A percentile compares a stretch with the other conserved stretches of the same genome.
Evolutionary conservation across 2,113 vertebrate genomes (phyloP).

Genomic region (Tinamus guttatus): DNA sequence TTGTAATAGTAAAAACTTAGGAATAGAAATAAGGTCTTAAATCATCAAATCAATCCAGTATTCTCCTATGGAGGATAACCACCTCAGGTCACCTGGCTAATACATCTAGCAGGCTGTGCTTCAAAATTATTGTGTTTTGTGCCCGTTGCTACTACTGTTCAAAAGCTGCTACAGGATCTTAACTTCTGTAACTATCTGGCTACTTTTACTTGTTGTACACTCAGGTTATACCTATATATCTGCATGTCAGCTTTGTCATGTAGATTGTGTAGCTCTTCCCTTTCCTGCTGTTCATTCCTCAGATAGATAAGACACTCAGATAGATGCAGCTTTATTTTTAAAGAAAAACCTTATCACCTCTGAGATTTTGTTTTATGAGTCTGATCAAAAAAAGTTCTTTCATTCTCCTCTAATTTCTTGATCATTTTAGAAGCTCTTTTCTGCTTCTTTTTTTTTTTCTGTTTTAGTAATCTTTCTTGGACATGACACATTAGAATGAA

Average conservation of each 20-base stretch:
- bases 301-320: no score
- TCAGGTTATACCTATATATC: background rate
- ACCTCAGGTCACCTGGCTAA: background rate
- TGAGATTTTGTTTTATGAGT: background rate
- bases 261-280: background rate
- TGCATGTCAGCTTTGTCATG: accelerated
- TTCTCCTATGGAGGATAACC: background rate
- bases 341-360: background rate
- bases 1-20: background rate
- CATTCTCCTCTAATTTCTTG: background rate
- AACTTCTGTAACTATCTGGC: background rate
- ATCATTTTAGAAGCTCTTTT: background rate
- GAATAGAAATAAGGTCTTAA: background rate
- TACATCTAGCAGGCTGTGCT: background rate
- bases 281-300: constrained; percentile 3
- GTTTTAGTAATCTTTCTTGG: background rate
- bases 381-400: background rate
- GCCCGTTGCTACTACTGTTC: background rate
- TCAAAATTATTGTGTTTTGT: background rate
- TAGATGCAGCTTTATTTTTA: background rate
- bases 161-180: background rate
- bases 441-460: background rate
- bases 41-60: background rate
- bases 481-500: background rate
- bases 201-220: background rate